Evolutionary conservation across 2,888 invertebrate species (phyloP), one percentile per base, ranked within the genome.

Genomic region (Orthonychiurus folsomi): DNA sequence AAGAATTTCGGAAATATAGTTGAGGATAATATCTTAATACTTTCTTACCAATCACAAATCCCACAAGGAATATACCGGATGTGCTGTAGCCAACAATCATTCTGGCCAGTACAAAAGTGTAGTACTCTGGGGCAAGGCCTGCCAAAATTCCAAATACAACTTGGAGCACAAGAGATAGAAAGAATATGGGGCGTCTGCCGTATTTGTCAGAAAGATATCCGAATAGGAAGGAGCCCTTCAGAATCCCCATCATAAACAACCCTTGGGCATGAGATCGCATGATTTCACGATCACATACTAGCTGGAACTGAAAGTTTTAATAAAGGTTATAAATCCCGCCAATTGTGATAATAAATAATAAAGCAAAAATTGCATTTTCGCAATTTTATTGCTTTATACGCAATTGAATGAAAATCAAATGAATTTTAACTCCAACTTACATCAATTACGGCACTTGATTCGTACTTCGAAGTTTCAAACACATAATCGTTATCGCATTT

Each of bases 31-130:
- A n/a, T n/a, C n/a, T n/a, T n/a, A n/a, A n/a, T n/a, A n/a, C n/a
- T n/a, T n/a, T 72, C 78, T 79, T 80, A 82, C 87, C 86, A 70
- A 88, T 85, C 56, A 88, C 88, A 76, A 88, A 88, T 54, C 87
- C 86, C 23, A 88, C 87, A 63, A 88, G 78, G 74, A 88, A 88
- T 12, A 87, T 85, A 1, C 88, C 88, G 3, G 87, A 86, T 9
- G 87, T 86, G 12, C 86, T 85, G 15, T 85, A 83, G 18, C 88
- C 88, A 25, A 88, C 82, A 57, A 87, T 75, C 64, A 85, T 77
- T 66, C 88, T 80, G 52, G 85, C 81, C 61, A 84, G 75, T 15
- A 85, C 83, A 74, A 85, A 88, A 55, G 82, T 82, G 74, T 84
- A 80, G 75, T 84, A 86, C 72, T 87, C 84, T 0, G 86, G 86